Evolutionary conservation across 64 coral and sea anemone genomes (phyloP).

Genomic region (Montipora cactus): DNA sequence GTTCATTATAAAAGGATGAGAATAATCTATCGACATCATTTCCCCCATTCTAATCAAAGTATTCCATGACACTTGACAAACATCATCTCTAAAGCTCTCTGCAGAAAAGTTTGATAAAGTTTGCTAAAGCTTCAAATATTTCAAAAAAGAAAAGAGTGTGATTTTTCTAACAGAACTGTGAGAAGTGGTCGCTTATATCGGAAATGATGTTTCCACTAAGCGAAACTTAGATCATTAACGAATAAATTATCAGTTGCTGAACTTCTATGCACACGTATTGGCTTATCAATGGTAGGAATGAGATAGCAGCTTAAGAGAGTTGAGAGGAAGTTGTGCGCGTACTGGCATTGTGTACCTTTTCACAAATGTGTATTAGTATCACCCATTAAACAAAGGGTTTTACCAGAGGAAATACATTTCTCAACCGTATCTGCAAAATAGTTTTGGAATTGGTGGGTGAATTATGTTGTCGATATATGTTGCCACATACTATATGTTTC

Average conservation of each 20-base stretch:
- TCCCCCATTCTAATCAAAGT: conserved; percentile 40
- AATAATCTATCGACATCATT: conserved; percentile 60
- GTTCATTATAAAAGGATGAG: conserved; percentile 63
- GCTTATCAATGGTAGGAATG: conserved; percentile 59
- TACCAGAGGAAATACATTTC: conserved; percentile 57
- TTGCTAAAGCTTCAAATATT: background rate
- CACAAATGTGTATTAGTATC: conserved; percentile 60
- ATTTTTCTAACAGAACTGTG: conserved; percentile 45
- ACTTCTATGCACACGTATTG: conserved; percentile 42
- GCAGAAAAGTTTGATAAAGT: conserved; percentile 18
- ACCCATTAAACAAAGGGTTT: conserved; percentile 30
- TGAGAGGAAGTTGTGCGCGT: conserved; percentile 44
- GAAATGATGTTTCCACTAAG: conserved; percentile 51
- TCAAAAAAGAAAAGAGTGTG: background rate
- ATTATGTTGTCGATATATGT: conserved; percentile 60
- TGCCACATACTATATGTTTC: conserved; percentile 53
- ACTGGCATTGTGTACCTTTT: conserved; percentile 52
- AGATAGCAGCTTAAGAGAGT: conserved; percentile 61
- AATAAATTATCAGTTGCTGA: conserved; percentile 64
- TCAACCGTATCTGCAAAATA: conserved; percentile 57
- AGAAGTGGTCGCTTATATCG: conserved; percentile 63
- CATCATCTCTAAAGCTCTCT: conserved; percentile 50
- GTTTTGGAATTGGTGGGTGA: conserved; percentile 44
- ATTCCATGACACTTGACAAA: conserved; percentile 61
- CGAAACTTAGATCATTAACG: conserved; percentile 39